phyloP scores from a whole-genome alignment of 2,888 invertebrate species.

The Meliscaeva auricollis region DNA sequence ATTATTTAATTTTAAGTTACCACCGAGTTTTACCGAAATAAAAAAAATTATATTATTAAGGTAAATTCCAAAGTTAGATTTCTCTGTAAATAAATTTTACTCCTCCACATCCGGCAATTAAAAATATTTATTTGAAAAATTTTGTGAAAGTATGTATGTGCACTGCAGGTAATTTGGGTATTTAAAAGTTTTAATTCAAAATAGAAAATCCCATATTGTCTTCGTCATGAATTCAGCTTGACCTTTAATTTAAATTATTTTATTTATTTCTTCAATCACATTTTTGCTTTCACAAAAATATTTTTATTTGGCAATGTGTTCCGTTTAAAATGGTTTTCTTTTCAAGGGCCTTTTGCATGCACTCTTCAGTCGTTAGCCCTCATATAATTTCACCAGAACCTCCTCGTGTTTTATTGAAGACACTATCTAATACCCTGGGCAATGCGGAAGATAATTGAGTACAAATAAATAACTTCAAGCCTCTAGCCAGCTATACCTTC shows the following conservation, averaged over 20 bases:
- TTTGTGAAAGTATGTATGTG: neutral
- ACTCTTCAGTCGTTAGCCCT: too few relatives aligned
- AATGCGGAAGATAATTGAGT: constrained; percentile 66
- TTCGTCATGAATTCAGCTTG: neutral
- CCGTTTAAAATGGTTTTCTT: neutral
- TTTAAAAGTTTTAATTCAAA: neutral
- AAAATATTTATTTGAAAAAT: neutral
- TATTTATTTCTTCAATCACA: constrained; percentile 36
- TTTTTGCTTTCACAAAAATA: neutral
- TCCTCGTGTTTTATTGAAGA: too few relatives aligned
- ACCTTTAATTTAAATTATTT: constrained; percentile 41
- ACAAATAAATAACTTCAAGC: constrained; percentile 40
- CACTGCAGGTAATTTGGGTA: neutral
- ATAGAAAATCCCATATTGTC: neutral
- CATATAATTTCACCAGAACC: too few relatives aligned
- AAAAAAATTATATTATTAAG: neutral
- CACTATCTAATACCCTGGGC: constrained; percentile 5
- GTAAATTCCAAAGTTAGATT: neutral
- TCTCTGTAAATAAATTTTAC: neutral
- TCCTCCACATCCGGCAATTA: constrained; percentile 10
- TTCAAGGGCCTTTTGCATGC: constrained; percentile 1
- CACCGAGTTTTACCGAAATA: too few relatives aligned
- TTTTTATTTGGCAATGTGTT: constrained; percentile 34
- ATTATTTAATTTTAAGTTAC: too few relatives aligned
- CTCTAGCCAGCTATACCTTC: neutral